Evolutionary conservation across 2,888 invertebrate genomes (phyloP), one percentile per base, ranked within the genome.

Genomic region (Pheosia gnoma): DNA sequence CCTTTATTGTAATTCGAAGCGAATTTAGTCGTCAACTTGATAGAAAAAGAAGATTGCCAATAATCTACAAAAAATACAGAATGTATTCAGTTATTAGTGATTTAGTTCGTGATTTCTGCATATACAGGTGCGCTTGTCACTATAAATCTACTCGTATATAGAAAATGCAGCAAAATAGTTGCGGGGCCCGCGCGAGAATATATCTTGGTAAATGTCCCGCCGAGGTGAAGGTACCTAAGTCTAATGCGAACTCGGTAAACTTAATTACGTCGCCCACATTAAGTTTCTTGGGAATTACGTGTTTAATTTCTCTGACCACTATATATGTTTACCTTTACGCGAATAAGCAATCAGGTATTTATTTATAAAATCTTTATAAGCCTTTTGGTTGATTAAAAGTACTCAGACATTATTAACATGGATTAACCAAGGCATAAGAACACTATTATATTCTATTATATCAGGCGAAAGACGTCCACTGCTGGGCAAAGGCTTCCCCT

Each of bases 251-350:
- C 76, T 76, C 64, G 58, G 76, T 68, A 81, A 85, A 86, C 80
- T 82, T 84, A 83, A 86, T 84, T 85, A 85, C 77, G 63, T 68
- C 69, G 80, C 84, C 80, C 80, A 80, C 78, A 76, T 84, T 81
- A 84, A 81, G 81, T 82, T 78, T 83, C 84, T 82, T 82, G 72
- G 71, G 68, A 74, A 76, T 77, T 74, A 77, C 74, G 69, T 71
- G 77, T 77, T 77, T 77, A 72, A 77, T 81, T 79, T 73, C 64
- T 74, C 74, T 65, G 60, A 65, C 59, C 67, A 59, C 64, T 59
- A 59, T 70, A 65, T 68, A 68, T 74, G 70, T n/a, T n/a, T 71
- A 67, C 66, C 69, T 71, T 60, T 59, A 61, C 61, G 54, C 56
- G 54, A 37, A 65, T 63, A 69, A 71, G 74, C 62, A 75, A 75